Evolutionary conservation across 2,113 vertebrate species (phyloP).

Genomic region (Saguinus midas): DNA sequence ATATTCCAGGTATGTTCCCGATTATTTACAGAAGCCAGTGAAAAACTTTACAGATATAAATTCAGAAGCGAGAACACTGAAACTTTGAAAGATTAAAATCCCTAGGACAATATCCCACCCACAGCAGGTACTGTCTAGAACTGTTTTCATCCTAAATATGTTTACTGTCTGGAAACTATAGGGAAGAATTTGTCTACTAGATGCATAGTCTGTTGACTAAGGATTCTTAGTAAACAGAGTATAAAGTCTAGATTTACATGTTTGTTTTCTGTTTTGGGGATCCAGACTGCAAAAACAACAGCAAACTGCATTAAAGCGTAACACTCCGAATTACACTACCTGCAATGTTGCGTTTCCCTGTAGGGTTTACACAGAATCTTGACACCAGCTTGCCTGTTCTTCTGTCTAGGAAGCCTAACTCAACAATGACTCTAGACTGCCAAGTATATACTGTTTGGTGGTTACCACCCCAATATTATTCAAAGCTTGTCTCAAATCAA

Average conservation of each 20-base stretch:
- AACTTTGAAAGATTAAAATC: background rate
- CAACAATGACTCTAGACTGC: background rate
- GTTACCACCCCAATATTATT: background rate
- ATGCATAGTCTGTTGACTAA: background rate
- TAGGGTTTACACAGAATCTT: background rate
- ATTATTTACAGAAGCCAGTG: background rate
- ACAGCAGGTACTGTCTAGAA: background rate
- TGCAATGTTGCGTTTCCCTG: background rate
- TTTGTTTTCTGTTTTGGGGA: background rate
- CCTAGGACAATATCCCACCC: background rate
- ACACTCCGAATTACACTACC: background rate
- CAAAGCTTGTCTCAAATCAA: background rate
- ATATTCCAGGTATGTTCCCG: background rate
- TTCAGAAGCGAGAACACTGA: background rate
- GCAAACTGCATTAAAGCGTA: background rate
- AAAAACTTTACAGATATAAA: background rate
- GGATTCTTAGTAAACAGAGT: background rate
- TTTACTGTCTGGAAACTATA: background rate
- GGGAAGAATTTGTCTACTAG: background rate
- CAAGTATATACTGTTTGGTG: background rate
- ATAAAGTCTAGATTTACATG: background rate
- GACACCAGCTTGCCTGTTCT: background rate
- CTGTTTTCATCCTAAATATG: background rate
- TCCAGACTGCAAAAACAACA: background rate
- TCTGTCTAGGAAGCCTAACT: background rate